phyloP scores from a whole-genome alignment of 2,113 vertebrate genomes.

The Danio rerio region GRCz12tu NC_133193.1:14461001-14461500 shows the following conservation, averaged over 20 bases:
- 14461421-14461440: background rate
- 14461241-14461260: too few species aligned
- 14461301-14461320: too few species aligned
- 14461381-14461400: too few species aligned
- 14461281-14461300: too few species aligned
- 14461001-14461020: too few species aligned
- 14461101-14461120: slow-evolving; percentile 71
- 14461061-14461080: slow-evolving; percentile 61
- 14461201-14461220: too few species aligned
- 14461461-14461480: slow-evolving; percentile 74
- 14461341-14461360: too few species aligned
- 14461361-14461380: too few species aligned
- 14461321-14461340: too few species aligned
- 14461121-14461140: slow-evolving; percentile 68
- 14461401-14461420: background rate
- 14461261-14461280: too few species aligned
- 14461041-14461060: background rate
- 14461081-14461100: slow-evolving; percentile 70
- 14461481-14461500: slow-evolving; percentile 76
- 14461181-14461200: background rate
- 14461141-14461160: slow-evolving; percentile 73
- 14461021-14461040: too few species aligned
- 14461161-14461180: background rate
- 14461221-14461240: too few species aligned
- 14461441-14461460: background rate